Evolutionary conservation across 2,113 vertebrate genomes (phyloP).

Genomic region (Hepsetus odoe): DNA sequence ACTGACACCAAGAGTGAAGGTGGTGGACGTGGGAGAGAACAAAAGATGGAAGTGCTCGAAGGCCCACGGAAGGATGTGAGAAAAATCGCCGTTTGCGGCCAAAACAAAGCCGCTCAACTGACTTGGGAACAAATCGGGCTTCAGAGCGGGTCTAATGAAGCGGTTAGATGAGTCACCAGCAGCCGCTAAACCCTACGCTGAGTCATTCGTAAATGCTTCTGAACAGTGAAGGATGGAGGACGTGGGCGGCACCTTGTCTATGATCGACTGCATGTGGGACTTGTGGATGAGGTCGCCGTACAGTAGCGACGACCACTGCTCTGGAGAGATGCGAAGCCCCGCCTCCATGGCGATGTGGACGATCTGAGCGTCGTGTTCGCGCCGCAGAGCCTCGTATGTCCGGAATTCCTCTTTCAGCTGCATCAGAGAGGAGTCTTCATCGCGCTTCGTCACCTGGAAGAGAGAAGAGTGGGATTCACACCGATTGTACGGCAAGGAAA

Average conservation of each 20-base stretch:
- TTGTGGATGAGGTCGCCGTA: constrained; percentile 97
- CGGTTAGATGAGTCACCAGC: neutral
- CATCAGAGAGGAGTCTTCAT: constrained; percentile 98
- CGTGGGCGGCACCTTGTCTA: constrained; percentile 85
- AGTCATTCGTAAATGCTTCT: neutral
- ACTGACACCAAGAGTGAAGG: constrained; percentile 59
- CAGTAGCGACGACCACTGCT: constrained; percentile 96
- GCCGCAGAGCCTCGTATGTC: constrained; percentile 90
- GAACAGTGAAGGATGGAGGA: neutral
- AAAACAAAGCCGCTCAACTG: neutral
- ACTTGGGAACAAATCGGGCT: neutral
- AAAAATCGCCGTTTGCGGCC: neutral
- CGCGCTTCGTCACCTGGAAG: constrained; percentile 92
- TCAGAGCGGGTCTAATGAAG: neutral
- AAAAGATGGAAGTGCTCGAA: neutral
- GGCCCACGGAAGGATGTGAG: neutral
- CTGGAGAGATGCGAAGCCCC: constrained; percentile 93
- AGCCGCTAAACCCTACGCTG: neutral
- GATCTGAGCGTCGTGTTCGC: constrained; percentile 95
- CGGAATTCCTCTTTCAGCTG: constrained; percentile 96
- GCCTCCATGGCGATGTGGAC: constrained; percentile 99
- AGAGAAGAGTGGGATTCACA: neutral
- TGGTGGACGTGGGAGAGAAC: neutral
- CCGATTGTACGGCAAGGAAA: too few relatives aligned
- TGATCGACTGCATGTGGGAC: constrained; percentile 99